Base-by-base conservation (phyloP, 2,888 invertebrate species). In the Anthrax anthrax region DNA sequence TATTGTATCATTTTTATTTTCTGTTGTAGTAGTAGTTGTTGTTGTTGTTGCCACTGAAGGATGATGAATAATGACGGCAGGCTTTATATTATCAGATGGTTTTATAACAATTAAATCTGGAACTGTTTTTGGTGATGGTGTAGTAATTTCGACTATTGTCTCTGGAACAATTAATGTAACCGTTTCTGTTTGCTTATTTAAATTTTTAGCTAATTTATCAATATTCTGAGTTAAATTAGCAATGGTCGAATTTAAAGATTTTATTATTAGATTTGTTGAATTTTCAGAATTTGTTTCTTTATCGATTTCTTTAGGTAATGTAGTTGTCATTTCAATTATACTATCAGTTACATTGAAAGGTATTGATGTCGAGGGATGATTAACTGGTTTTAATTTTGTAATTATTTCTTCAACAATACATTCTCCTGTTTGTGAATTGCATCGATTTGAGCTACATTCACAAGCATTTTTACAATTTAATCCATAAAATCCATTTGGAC, bases 81-180 rank as follows among this genome's bases (percentile, higher is more conserved):
- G 37, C 37, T 37, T 37, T 16, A 32, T n/a, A 32, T 43, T 43
- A 10, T 47, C 59, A 32, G 58, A 46, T 39, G 63, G 65, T 37
- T 67, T 65, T 29, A 67, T 65, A 3, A 65, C 50, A 27, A 65
- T 66, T 9, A 67, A 60, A 42, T 65, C 67, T 1, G 63, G 64
- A 36, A 64, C 38, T 0, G 60, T 46, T 41, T 57, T 56, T 2
- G 56, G 5, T n/a, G 3, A 12, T 32, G 14, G 47, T 10, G 64
- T 58, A 3, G 58, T 58, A 1, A 54, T 40, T n/a, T 56, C 59
- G 16, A 53, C 41, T 10, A 52, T 43, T 2, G 50, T 43, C 4
- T 52, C 49, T 12, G 52, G 53, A 29, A 53, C 34, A 43, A 55
- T 37, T 32, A 49, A 13, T 23, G 54, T 44, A 6, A 53, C 47